Evolutionary conservation across 2,888 invertebrate genomes (phyloP), one percentile per base, ranked within the genome.

Genomic region (Thymelicus sylvestris): DNA sequence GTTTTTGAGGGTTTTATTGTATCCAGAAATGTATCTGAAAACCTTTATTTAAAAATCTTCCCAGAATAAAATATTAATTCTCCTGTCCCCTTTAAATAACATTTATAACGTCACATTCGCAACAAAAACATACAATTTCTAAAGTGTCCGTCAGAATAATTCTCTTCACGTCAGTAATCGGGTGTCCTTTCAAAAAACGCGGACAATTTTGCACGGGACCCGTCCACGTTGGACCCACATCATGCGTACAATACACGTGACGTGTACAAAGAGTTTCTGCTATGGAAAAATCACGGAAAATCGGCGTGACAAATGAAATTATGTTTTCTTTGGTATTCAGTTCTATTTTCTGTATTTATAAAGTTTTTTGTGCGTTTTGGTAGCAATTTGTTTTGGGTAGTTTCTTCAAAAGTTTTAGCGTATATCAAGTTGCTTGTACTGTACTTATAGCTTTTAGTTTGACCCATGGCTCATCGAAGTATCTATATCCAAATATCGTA

Each of bases 91-190:
- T 7, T 39, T 19, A 12, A 62, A 47, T 62, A 47, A 47, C 44
- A 62, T 62, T 62, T 47, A 19, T 15, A 39, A 69, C 63, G 48
- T 85, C 80, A 83, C 80, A 79, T 80, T 81, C 78, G 74, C 76
- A 83, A 83, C 81, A 83, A 83, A 84, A 86, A 85, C 83, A 82
- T 78, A 71, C 78, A 78, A 80, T 88, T 88, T 86, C 81, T 80
- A 86, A 86, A 87, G 85, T 89, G 85, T 86, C 89, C 87, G 85
- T 91, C 92, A 90, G 87, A 89, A 86, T 82, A 85, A 88, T 87
- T 89, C 88, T 64, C 82, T 85, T 83, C 86, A 84, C 88, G 86
- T 83, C 84, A 86, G 86, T 66, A 66, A 70, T 89, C 87, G 85
- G 82, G 81, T 78, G 81, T 83, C 87, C 86, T 84, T 90, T 89